These are phyloP conservation scores for Lydus trimaculatus DNA, from an alignment of 2,888 invertebrate species.

Conservation along the genomic window DNA sequence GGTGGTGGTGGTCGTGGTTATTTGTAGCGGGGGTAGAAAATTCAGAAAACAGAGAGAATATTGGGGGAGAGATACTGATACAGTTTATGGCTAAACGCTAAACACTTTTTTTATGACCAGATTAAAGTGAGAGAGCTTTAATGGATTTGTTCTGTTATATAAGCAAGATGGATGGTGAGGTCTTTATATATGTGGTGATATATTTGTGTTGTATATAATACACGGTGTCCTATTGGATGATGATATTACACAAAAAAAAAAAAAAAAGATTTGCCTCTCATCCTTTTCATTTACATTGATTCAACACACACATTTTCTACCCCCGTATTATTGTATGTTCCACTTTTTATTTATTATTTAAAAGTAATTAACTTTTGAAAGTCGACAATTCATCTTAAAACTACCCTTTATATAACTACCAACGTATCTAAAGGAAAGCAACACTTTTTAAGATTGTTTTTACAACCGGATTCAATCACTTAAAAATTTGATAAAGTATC, in stretches of 20 bases:
- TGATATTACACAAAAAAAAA: constrained; percentile 17
- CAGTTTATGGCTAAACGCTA: constrained; percentile 60
- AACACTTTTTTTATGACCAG: constrained; percentile 59
- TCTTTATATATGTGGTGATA: constrained; percentile 46
- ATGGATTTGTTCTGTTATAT: constrained; percentile 54
- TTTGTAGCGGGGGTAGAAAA: background rate
- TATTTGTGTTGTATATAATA: constrained; percentile 44
- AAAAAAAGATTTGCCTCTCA: constrained; percentile 41
- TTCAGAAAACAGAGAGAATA: constrained; percentile 38
- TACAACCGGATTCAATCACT: background rate
- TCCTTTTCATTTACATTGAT: constrained; percentile 44
- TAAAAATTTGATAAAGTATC: background rate
- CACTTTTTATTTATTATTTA: constrained; percentile 44
- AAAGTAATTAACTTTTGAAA: constrained; percentile 29
- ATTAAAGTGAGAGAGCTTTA: constrained; percentile 56
- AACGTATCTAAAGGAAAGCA: too few relatives aligned
- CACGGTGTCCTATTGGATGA: constrained; percentile 45
- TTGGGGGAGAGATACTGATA: constrained; percentile 56
- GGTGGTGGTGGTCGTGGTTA: constrained; percentile 16
- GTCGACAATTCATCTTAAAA: background rate
- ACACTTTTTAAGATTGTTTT: background rate
- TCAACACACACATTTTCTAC: constrained; percentile 18
- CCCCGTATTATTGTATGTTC: constrained; percentile 15
- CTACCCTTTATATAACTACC: too few relatives aligned
- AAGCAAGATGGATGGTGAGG: constrained; percentile 49